phyloP scores from a whole-genome alignment of 2,113 vertebrate genomes.

The Orycteropus afer region DNA sequence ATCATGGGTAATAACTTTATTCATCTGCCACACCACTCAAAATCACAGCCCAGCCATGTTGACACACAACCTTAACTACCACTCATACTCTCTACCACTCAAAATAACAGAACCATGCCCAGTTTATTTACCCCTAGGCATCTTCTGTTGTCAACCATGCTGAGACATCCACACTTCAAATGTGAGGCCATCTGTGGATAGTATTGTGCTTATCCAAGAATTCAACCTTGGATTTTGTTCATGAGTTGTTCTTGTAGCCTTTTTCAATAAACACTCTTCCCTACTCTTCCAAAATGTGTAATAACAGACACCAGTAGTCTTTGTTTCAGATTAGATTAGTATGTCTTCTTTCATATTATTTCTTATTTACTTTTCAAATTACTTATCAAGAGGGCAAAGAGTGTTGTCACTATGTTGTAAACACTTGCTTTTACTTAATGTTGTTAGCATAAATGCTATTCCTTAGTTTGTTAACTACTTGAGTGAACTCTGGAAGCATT shows the following conservation, averaged over 20 bases:
- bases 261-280: background rate
- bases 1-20: too few relatives aligned
- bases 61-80: too few relatives aligned
- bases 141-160: background rate
- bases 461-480: background rate
- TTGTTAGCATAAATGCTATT: background rate
- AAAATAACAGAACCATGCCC: too few relatives aligned
- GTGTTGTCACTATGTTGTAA: background rate
- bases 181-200: background rate
- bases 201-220: background rate
- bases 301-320: background rate
- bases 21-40: too few relatives aligned
- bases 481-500: background rate
- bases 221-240: background rate
- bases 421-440: background rate
- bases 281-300: background rate
- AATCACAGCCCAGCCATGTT: too few relatives aligned
- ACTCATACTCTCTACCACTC: too few relatives aligned
- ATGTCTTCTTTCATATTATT: background rate
- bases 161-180: background rate
- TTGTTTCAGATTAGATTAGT: background rate
- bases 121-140: background rate
- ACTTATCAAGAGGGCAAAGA: background rate
- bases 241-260: background rate
- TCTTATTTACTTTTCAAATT: background rate